phyloP scores from a whole-genome alignment of 2,888 invertebrate genomes.

The Craniophora ligustri region DNA sequence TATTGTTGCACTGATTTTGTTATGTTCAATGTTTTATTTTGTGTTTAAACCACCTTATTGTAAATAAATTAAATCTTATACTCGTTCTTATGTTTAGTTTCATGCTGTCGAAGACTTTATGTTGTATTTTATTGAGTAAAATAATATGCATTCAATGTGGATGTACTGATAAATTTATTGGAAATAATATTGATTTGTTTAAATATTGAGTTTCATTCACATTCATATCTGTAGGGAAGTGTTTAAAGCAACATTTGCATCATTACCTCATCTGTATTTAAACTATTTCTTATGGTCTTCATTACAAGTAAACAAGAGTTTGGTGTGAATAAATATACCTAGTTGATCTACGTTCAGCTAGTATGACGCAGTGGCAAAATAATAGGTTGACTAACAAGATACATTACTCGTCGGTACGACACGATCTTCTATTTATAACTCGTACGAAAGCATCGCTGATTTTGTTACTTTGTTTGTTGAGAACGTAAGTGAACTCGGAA shows the following conservation, averaged over 20 bases:
- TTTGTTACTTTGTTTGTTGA: conserved; percentile 37
- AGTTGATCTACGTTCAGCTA: conserved; percentile 40
- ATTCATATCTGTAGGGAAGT: neutral
- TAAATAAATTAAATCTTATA: conserved; percentile 83
- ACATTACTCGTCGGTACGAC: conserved; percentile 56
- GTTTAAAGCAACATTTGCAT: conserved; percentile 14
- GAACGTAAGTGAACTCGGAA: conserved; percentile 27
- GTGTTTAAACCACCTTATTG: conserved; percentile 85
- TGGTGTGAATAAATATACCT: conserved; percentile 50
- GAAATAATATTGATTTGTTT: conserved; percentile 89
- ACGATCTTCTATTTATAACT: conserved; percentile 59
- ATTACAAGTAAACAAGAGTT: conserved; percentile 34
- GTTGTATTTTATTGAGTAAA: conserved; percentile 81
- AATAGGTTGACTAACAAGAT: conserved; percentile 64
- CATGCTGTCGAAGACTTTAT: conserved; percentile 81
- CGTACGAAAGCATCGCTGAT: conserved; percentile 32
- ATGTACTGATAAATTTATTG: conserved; percentile 88
- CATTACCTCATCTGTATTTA: conserved; percentile 47
- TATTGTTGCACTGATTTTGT: conserved; percentile 88
- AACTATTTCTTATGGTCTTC: conserved; percentile 45
- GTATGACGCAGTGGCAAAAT: conserved; percentile 65
- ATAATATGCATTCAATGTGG: conserved; percentile 84
- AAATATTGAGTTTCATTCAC: conserved; percentile 64
- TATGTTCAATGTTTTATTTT: conserved; percentile 86
- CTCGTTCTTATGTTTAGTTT: conserved; percentile 81